Base-by-base conservation (phyloP, 2,797 vertebrate genomes). In the Vireo griseus region DNA sequence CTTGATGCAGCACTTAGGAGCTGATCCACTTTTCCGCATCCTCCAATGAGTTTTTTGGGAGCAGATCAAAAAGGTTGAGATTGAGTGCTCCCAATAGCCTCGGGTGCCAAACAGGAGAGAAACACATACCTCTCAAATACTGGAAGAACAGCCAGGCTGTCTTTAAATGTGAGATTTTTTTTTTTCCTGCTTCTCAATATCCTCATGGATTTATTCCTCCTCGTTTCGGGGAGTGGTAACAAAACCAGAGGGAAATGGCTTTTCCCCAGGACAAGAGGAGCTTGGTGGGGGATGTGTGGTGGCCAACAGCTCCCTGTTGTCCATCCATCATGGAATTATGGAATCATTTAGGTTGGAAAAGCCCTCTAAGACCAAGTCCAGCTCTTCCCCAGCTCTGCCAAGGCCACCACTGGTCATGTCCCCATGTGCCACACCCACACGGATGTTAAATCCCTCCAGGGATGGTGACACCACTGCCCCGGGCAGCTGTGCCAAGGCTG, bases 21-120 rank as follows among this genome's bases (percentile, higher is more conserved):
- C 65, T 91, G 85, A 87, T 91, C 89, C 82, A 68, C 16, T 92
- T 91, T 83, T 52, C 78, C 33, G 74, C 52, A 50, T 77, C 78
- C 65, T 88, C 72, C 3, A 0, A 54, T 40, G 78, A 77, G 19
- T 85, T 88, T 77, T 39, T 26, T 24, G 50, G 63, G 45, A 67
- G 47, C 37, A 82, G 78, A 94, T 82, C 57, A 93, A 79, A 95
- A 89, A 67, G 20, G 51, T 79, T 55, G 75, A 71, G 85, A 67
- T 1, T 48, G 73, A 73, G 45, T 9, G 7, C 5, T 77, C 65
- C 48, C 19, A 1, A 16, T 75, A 47, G 69, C 78, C 77, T 47
- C 4, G 0, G 47, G 71, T 78, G 47, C 40, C 58, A 74, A 65
- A 72, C 4, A 1, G 62, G 42, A 39, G 40, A 66, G 44, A 68